phyloP scores from a whole-genome alignment of 2,888 invertebrate genomes.

The Lordiphosa fenestrarum region DNA sequence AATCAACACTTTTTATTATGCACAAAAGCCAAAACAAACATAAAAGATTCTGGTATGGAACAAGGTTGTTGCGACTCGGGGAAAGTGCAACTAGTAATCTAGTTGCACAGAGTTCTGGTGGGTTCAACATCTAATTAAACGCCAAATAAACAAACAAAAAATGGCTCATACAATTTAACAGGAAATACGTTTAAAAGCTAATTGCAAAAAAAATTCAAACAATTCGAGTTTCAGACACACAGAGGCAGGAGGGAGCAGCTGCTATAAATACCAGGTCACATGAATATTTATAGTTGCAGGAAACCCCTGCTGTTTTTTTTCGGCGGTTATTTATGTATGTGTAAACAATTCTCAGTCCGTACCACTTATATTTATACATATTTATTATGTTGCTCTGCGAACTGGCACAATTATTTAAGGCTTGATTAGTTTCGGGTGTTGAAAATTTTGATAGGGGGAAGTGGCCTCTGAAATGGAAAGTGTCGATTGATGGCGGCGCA shows the following conservation, averaged over 20 bases:
- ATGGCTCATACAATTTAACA: constrained; percentile 3
- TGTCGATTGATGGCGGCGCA: constrained; percentile 63
- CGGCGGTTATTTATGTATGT: constrained; percentile 2
- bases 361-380: constrained; percentile 42
- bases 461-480: constrained; percentile 28
- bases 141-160: constrained; percentile 22
- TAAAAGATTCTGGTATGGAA: constrained; percentile 36
- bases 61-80: constrained; percentile 34
- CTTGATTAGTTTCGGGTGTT: constrained; percentile 64
- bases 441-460: constrained; percentile 52
- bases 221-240: background rate
- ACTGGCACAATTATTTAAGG: constrained; percentile 53
- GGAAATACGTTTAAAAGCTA: constrained; percentile 15
- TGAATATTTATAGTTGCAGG: constrained; percentile 3
- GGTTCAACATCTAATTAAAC: constrained; percentile 26
- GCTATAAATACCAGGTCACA: constrained; percentile 11
- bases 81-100: constrained; percentile 37
- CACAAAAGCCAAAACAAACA: constrained; percentile 25
- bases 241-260: background rate
- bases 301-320: constrained; percentile 8
- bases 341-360: constrained; percentile 13
- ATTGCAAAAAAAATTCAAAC: constrained; percentile 9
- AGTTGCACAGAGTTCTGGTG: background rate
- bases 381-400: constrained; percentile 14
- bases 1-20: constrained; percentile 50